These are phyloP conservation scores for Falco cherrug DNA, from an alignment of 2,797 vertebrate species.

Conservation along the genomic window DNA sequence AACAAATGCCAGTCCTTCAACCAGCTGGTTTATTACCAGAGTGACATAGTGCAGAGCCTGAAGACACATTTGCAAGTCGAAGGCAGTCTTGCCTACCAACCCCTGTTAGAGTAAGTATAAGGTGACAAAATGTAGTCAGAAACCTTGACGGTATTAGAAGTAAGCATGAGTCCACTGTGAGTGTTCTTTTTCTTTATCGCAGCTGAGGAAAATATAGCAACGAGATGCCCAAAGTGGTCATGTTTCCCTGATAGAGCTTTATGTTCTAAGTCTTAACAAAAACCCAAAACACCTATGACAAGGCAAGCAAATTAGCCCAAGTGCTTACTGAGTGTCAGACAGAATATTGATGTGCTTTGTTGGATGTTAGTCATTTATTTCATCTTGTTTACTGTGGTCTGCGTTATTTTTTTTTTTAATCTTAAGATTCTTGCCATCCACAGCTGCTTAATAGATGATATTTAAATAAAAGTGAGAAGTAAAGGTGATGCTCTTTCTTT, in stretches of 20 bases:
- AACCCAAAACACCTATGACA: neutral
- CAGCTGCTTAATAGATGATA: neutral
- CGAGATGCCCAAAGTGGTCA: neutral
- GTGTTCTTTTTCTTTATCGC: neutral
- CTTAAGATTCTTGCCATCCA: neutral
- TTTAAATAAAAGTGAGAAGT: neutral
- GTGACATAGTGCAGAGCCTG: conserved; percentile 86
- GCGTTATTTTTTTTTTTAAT: neutral
- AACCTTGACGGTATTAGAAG: neutral
- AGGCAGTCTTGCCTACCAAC: conserved; percentile 90
- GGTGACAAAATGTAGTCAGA: neutral
- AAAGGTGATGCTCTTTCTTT: neutral
- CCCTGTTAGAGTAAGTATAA: conserved; percentile 91
- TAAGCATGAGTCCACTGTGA: neutral
- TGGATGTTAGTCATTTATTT: neutral
- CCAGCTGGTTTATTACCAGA: conserved; percentile 95
- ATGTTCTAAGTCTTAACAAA: neutral
- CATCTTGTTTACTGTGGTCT: neutral
- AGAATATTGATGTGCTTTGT: neutral
- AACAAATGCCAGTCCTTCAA: conserved; percentile 94
- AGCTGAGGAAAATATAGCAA: neutral
- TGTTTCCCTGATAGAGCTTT: neutral
- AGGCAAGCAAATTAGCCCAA: neutral
- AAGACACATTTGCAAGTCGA: conserved; percentile 88
- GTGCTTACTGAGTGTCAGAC: neutral